These are phyloP conservation scores for Eustalomyia histrio DNA, from an alignment of 2,888 invertebrate species.

Conservation along the genomic window DNA sequence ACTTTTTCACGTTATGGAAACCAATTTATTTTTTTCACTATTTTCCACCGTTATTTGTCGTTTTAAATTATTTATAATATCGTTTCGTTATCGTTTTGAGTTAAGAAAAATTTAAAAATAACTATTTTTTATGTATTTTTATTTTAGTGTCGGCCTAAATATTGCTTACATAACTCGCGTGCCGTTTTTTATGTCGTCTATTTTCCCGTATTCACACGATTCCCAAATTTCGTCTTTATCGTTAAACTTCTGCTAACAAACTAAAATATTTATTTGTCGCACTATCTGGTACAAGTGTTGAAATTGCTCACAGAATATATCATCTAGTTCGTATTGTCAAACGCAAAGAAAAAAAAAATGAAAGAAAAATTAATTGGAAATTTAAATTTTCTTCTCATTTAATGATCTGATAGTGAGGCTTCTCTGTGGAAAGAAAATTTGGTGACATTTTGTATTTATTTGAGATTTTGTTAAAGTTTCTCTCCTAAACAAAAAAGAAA, in stretches of 20 bases:
- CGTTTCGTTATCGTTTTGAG: conserved; percentile 12
- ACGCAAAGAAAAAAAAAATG: conserved; percentile 22
- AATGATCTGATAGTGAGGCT: neutral
- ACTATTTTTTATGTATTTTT: conserved; percentile 51
- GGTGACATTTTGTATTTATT: conserved; percentile 18
- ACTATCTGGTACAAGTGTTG: conserved; percentile 40
- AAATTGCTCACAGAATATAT: conserved; percentile 34
- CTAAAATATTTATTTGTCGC: conserved; percentile 69
- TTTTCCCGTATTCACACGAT: conserved; percentile 43
- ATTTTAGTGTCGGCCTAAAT: conserved; percentile 56
- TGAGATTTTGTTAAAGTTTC: neutral
- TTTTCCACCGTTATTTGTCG: neutral
- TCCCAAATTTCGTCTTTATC: conserved; percentile 69
- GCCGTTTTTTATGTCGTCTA: conserved; percentile 58
- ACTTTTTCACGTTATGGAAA: neutral
- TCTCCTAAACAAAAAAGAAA: neutral
- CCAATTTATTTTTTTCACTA: neutral
- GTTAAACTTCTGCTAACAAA: conserved; percentile 76
- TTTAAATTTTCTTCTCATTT: neutral
- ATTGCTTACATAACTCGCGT: conserved; percentile 67
- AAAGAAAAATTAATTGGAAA: neutral
- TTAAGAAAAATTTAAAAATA: conserved; percentile 50
- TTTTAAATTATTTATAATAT: neutral
- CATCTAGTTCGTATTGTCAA: conserved; percentile 29
- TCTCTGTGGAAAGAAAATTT: neutral